Conservation (phyloP, 1,140 invertebrate genomes). For the Leptopilina boulardi region DNA sequence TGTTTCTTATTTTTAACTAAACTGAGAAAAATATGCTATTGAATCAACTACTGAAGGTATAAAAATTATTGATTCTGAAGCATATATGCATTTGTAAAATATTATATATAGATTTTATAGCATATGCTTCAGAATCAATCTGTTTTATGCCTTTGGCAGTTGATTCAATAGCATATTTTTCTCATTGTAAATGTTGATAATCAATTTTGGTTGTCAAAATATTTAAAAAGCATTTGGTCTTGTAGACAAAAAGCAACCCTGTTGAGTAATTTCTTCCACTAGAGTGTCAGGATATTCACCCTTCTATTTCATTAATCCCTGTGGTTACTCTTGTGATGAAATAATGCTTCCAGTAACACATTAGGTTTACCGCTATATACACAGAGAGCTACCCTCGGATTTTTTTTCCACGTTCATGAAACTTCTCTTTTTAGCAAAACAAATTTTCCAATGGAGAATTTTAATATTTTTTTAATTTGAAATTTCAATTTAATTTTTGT, state of each 20-base stretch:
- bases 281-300: slow-evolving; percentile 63
- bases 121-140: too few species aligned
- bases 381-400: background rate
- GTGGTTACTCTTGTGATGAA: slow-evolving; percentile 40
- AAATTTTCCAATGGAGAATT: background rate
- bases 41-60: too few species aligned
- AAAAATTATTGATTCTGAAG: too few species aligned
- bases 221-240: background rate
- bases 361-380: background rate
- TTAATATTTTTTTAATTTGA: background rate
- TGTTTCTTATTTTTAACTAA: background rate
- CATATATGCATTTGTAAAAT: too few species aligned
- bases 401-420: background rate
- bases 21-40: too few species aligned
- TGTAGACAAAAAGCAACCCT: background rate
- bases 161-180: too few species aligned
- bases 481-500: background rate
- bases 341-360: slow-evolving; percentile 16
- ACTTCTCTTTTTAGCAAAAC: background rate
- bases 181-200: background rate
- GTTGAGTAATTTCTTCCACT: background rate
- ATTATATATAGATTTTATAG: too few species aligned
- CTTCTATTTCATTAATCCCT: slow-evolving; percentile 73
- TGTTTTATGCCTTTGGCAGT: too few species aligned
- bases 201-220: background rate